Evolutionary conservation across 1,140 invertebrate genomes (phyloP).

Genomic region (Subanguina moxae): DNA sequence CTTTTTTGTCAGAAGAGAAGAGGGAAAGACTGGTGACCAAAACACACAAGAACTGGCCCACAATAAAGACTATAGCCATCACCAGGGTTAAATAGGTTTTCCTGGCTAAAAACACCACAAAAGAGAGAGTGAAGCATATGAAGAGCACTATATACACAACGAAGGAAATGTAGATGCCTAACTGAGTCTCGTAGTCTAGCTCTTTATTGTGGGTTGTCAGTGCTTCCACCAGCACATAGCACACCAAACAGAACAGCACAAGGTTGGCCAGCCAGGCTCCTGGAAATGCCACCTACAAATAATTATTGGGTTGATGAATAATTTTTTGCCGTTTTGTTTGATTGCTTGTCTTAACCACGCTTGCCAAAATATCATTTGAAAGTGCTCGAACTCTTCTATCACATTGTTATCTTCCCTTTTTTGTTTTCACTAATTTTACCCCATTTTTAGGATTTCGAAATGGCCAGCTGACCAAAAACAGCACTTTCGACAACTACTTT

Average conservation of each 20-base stretch:
- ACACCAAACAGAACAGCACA: conserved; percentile 16
- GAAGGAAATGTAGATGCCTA: conserved; percentile 11
- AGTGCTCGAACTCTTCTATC: too few species aligned
- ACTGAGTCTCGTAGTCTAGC: conserved; percentile 10
- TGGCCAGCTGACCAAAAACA: too few species aligned
- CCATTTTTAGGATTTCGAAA: too few species aligned
- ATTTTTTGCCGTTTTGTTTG: too few species aligned
- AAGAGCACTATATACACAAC: conserved; percentile 12
- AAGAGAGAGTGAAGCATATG: conserved; percentile 14
- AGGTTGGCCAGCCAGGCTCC: conserved; percentile 21
- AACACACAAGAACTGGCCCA: conserved; percentile 27
- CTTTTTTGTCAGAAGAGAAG: conserved; percentile 1
- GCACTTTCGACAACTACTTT: too few species aligned
- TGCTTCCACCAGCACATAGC: conserved; percentile 22
- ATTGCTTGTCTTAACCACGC: too few species aligned
- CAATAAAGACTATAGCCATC: conserved; percentile 18
- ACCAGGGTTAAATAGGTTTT: conserved; percentile 19
- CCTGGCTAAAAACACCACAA: conserved; percentile 5
- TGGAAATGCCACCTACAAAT: conserved; percentile 6
- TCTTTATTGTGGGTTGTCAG: conserved; percentile 3
- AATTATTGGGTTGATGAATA: too few species aligned
- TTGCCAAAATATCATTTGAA: too few species aligned
- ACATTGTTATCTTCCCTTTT: too few species aligned
- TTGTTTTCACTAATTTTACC: too few species aligned
- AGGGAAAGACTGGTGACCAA: conserved; percentile 15